Evolutionary conservation across 2,113 vertebrate species (phyloP).

Genomic region (Micromys minutus): DNA sequence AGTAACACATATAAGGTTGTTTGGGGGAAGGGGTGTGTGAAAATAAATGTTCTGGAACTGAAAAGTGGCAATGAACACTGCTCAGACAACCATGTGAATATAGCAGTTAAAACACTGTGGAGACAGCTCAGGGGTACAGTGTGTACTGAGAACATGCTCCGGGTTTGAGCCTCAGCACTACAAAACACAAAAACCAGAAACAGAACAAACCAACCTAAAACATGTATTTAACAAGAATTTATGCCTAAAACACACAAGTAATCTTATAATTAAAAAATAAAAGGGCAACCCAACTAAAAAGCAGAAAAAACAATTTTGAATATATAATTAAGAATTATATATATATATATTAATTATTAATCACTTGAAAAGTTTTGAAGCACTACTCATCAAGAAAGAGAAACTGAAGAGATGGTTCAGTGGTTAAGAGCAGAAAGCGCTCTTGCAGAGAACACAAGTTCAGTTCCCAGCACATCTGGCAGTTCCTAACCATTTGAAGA

Average conservation of each 20-base stretch:
- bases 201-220: neutral
- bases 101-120: neutral
- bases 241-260: neutral
- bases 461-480: neutral
- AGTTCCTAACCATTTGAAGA: neutral
- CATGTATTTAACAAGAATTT: neutral
- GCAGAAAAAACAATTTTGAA: neutral
- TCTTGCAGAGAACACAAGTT: neutral
- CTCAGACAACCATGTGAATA: neutral
- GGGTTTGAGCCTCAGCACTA: neutral
- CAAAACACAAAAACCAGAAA: neutral
- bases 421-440: neutral
- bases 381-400: neutral
- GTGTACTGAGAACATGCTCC: neutral
- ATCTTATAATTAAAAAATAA: neutral
- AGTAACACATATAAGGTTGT: neutral
- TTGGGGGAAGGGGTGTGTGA: neutral
- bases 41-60: neutral
- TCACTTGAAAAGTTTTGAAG: neutral
- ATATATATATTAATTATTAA: neutral
- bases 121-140: neutral
- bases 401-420: neutral
- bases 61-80: neutral
- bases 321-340: neutral
- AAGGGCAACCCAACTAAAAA: neutral